A percentile compares a stretch with the other conserved stretches of the same genome.
These are phyloP conservation scores for Penaeus vannamei DNA, from an alignment of 1,140 invertebrate genomes.

Conservation along the genomic window DNA sequence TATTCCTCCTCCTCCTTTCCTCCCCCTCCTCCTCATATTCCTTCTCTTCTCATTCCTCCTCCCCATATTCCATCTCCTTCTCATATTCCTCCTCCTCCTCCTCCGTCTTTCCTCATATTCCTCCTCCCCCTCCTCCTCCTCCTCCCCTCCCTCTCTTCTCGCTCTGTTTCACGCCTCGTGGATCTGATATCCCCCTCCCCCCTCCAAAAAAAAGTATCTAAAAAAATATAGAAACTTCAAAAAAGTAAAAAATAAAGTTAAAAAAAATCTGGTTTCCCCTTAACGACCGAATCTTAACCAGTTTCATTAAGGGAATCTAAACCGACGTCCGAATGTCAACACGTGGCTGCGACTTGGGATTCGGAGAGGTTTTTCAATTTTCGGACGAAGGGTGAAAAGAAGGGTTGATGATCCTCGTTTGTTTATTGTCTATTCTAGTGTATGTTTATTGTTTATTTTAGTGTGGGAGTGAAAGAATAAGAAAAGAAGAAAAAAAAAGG, in stretches of 20 bases:
- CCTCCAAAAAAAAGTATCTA: not conserved
- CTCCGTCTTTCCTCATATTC: not conserved
- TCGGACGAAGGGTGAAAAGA: too few species aligned
- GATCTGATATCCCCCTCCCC: constrained; percentile 51
- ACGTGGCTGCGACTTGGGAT: constrained; percentile 31
- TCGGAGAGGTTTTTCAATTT: not conserved
- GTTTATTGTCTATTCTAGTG: too few species aligned
- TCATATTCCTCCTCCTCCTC: not conserved
- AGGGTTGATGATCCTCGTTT: too few species aligned
- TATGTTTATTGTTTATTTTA: too few species aligned
- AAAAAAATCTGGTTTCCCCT: constrained; percentile 50
- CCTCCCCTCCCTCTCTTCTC: not conserved
- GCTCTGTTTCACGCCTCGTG: constrained; percentile 58
- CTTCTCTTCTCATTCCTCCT: not conserved
- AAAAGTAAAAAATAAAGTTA: not conserved
- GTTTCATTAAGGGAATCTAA: constrained; percentile 65
- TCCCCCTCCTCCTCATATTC: not conserved
- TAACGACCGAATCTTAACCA: constrained; percentile 65
- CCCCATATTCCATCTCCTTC: not conserved
- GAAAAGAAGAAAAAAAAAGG: too few species aligned
- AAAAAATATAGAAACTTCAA: not conserved
- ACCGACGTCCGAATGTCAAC: constrained; percentile 41
- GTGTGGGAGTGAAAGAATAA: too few species aligned
- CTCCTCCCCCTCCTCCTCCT: not conserved
- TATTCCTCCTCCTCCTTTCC: not conserved